Base-by-base conservation (phyloP, 2,888 invertebrate genomes). In the Scaptomyza parva region DNA sequence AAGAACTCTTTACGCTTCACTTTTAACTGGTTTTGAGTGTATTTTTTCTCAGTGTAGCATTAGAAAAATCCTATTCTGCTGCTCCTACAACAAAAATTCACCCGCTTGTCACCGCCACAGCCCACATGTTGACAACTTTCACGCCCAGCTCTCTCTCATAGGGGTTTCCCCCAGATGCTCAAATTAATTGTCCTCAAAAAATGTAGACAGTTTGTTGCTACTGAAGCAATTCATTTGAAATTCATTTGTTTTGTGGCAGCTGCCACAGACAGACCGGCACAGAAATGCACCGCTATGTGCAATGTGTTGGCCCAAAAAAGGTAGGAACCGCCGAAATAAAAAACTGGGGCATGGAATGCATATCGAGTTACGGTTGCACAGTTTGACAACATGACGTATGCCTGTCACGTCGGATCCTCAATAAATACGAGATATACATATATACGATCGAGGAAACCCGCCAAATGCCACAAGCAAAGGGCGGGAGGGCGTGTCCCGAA, bases 41-140 rank as follows among this genome's bases (percentile, higher is more conserved):
- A 33, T 5, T 12, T 51, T 11, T 33, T 33, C n/a, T 5, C 5
- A n/a, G n/a, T 12, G 30, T 9, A 14, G n/a, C n/a, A n/a, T n/a
- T n/a, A n/a, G n/a, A n/a, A n/a, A 24, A 24, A 28, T 20, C 33
- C 17, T 20, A 6, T 26, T 24, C 44, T 30, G 22, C 11, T 33
- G 18, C 20, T 20, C 28, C 37, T 14, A 22, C 2, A 2, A 9
- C n/a, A 12, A 11, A 11, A 28, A 39, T 18, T 14, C 45, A 47
- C 26, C 20, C 30, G 53, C 40, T 26, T 12, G 24, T 30, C 50
- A 40, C 6, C 37, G 35, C 28, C n/a, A 26, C 11, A 58, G 41
- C 85, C 85, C 82, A 79, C 83, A 83, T 83, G 62, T 70, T 67
- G 77, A 70, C 77, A 76, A 69, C 71, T 77, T 77, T 71, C 76